Percentiles rank a stretch among this genome's conserved stretches.
Evolutionary conservation across 2,888 invertebrate genomes (phyloP).

Genomic region (Erynnis tages): DNA sequence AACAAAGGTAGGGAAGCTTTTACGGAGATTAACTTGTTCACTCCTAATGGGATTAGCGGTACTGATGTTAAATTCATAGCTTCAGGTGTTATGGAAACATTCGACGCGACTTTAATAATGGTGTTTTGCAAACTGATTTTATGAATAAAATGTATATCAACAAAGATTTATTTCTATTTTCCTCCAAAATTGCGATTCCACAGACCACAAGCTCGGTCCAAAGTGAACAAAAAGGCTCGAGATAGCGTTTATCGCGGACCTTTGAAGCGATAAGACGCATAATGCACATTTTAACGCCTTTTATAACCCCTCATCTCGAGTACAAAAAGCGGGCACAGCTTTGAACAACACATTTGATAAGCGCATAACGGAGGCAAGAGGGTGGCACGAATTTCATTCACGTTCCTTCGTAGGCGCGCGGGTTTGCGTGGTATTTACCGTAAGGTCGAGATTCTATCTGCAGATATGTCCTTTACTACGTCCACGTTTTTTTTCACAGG

Average conservation of each 20-base stretch:
- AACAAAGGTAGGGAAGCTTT: not conserved
- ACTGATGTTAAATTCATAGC: not conserved
- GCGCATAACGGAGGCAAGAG: not conserved
- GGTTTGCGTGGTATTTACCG: slow-evolving; percentile 1
- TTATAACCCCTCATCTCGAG: too few species aligned
- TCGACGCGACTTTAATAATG: not conserved
- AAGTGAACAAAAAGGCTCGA: too few species aligned
- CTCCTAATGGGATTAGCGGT: not conserved
- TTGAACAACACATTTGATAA: not conserved
- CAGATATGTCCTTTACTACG: too few species aligned
- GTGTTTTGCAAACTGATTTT: not conserved
- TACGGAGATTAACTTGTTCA: not conserved
- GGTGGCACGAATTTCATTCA: slow-evolving; percentile 1
- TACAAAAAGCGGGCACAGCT: not conserved
- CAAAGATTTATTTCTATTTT: not conserved
- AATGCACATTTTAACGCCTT: too few species aligned
- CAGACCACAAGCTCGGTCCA: not conserved
- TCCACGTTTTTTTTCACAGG: too few species aligned
- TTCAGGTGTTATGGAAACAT: not conserved
- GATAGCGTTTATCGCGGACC: too few species aligned
- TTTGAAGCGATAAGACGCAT: too few species aligned
- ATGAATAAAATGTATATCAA: not conserved
- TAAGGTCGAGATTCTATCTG: too few species aligned
- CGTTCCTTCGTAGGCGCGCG: not conserved
- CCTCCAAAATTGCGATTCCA: not conserved